phyloP scores from a whole-genome alignment of 2,113 vertebrate species.

The Choloepus hoffmanni region DNA sequence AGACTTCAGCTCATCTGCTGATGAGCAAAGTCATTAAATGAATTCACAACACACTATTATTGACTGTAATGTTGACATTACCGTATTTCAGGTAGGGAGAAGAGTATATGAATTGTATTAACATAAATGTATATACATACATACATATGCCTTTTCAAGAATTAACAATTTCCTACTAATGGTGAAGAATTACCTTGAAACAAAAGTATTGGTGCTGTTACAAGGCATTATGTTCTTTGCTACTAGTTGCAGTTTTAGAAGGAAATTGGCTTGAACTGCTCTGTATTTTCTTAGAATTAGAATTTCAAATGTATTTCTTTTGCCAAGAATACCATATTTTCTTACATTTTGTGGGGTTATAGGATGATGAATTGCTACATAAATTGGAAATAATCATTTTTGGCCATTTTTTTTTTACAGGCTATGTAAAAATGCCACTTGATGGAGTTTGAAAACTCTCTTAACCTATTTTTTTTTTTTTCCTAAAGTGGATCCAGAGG shows the following conservation, averaged over 20 bases:
- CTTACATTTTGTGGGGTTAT: background rate
- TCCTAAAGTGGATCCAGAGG: background rate
- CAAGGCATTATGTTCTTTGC: constrained; percentile 23
- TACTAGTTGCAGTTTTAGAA: background rate
- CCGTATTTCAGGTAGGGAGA: constrained; percentile 31
- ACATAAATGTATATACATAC: background rate
- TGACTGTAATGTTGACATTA: constrained; percentile 39
- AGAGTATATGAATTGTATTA: constrained; percentile 14
- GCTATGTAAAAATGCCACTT: constrained; percentile 24
- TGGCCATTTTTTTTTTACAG: background rate
- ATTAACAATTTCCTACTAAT: constrained; percentile 20
- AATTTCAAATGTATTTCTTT: background rate
- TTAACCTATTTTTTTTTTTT: fast-evolving
- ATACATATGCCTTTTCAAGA: constrained; percentile 1
- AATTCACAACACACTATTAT: constrained; percentile 47
- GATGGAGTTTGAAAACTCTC: background rate
- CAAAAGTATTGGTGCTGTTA: background rate
- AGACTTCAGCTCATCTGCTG: constrained; percentile 22
- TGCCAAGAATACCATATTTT: constrained; percentile 25
- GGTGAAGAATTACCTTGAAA: constrained; percentile 26
- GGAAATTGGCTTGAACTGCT: constrained; percentile 9
- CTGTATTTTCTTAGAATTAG: constrained; percentile 6
- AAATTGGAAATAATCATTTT: constrained; percentile 26
- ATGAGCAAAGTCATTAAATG: constrained; percentile 41
- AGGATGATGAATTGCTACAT: background rate